Conservation (phyloP, 1,140 invertebrate genomes). For the Diorhabda carinulata region DNA sequence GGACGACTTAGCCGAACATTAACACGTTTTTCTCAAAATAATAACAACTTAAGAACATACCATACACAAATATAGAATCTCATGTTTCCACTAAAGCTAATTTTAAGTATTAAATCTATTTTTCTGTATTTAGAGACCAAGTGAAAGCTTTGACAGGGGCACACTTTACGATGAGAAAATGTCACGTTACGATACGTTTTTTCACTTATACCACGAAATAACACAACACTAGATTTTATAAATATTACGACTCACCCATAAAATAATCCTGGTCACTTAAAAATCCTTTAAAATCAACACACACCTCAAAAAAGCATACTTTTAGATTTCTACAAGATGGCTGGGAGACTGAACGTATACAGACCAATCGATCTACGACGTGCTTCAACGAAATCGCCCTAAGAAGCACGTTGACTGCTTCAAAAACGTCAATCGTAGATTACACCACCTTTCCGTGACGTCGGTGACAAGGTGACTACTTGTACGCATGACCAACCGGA, state of each 20-base stretch:
- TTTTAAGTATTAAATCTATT: conserved; percentile 34
- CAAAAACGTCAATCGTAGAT: conserved; percentile 24
- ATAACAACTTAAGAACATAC: conserved; percentile 10
- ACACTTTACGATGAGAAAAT: conserved; percentile 33
- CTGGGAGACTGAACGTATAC: conserved; percentile 45
- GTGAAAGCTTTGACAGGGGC: conserved; percentile 41
- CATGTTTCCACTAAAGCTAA: conserved; percentile 26
- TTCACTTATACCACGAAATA: conserved; percentile 16
- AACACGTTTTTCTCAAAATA: background rate
- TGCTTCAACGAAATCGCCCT: conserved; percentile 25
- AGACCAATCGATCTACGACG: conserved; percentile 25
- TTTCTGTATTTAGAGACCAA: conserved; percentile 37
- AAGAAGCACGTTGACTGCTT: background rate
- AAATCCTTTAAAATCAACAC: conserved; percentile 46
- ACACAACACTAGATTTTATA: conserved; percentile 19
- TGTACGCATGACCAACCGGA: conserved; percentile 34
- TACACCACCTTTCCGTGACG: conserved; percentile 33
- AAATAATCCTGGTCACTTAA: conserved; percentile 40
- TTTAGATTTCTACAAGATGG: conserved; percentile 48
- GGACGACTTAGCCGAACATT: conserved; percentile 11
- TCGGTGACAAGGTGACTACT: conserved; percentile 42
- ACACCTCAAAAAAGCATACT: conserved; percentile 50
- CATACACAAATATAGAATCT: conserved; percentile 20
- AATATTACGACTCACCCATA: conserved; percentile 45
- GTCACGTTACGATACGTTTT: conserved; percentile 9